These are phyloP conservation scores for Leucophenga maculata DNA, from an alignment of 2,888 invertebrate species.

Conservation along the genomic window DNA sequence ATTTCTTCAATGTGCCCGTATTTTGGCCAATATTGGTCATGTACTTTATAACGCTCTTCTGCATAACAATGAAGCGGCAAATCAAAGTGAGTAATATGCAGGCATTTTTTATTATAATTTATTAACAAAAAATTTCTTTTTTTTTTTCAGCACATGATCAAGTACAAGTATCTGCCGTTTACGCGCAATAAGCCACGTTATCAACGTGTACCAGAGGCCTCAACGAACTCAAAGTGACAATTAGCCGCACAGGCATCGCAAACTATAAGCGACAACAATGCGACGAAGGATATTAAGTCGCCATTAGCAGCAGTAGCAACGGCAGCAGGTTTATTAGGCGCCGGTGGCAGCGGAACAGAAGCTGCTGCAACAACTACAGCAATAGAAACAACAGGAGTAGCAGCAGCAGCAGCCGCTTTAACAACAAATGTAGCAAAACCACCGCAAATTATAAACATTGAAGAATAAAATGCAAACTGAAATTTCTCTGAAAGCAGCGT, in stretches of 20 bases:
- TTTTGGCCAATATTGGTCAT: slow-evolving; percentile 99
- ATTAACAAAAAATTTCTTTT: background rate
- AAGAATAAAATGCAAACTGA: slow-evolving; percentile 59
- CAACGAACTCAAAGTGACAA: slow-evolving; percentile 72
- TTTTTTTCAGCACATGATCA: slow-evolving; percentile 96
- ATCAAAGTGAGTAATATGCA: slow-evolving; percentile 90
- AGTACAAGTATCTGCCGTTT: slow-evolving; percentile 98
- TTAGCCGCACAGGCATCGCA: slow-evolving; percentile 73
- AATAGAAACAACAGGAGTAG: slow-evolving; percentile 39
- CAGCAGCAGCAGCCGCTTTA: slow-evolving; percentile 32
- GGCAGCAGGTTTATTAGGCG: slow-evolving; percentile 22
- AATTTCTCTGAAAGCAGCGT: slow-evolving; percentile 9
- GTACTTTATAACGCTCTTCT: slow-evolving; percentile 98
- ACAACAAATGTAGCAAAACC: slow-evolving; percentile 61
- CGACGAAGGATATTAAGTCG: slow-evolving; percentile 45
- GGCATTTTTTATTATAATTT: background rate
- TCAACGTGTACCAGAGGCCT: slow-evolving; percentile 76
- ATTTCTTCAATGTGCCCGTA: slow-evolving; percentile 98
- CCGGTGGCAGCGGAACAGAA: slow-evolving; percentile 23
- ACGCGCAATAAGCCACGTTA: slow-evolving; percentile 98
- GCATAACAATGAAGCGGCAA: slow-evolving; percentile 99
- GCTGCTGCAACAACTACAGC: slow-evolving; percentile 37
- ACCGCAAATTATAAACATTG: slow-evolving; percentile 71
- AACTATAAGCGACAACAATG: slow-evolving; percentile 55
- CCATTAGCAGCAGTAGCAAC: slow-evolving; percentile 41